These are phyloP conservation scores for Dryoscopus gambensis DNA, from an alignment of 2,113 vertebrate genomes.

Conservation along the genomic window DNA sequence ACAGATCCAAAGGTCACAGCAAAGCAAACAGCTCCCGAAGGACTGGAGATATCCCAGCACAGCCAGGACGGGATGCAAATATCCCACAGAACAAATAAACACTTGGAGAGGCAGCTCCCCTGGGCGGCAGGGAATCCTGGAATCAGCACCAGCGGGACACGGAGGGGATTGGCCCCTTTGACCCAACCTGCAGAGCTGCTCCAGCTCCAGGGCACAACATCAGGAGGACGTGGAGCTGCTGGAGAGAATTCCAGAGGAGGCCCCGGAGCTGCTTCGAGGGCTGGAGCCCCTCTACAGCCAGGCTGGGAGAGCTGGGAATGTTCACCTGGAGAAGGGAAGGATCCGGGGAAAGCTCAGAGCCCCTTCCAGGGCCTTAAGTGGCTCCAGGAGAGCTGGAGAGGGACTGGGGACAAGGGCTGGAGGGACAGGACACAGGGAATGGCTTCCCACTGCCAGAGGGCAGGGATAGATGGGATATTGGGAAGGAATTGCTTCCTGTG, in stretches of 20 bases:
- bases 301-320: background rate
- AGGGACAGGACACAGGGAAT: background rate
- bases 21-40: background rate
- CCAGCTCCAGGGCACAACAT: fast-evolving
- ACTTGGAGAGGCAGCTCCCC: background rate
- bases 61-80: background rate
- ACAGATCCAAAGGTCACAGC: background rate
- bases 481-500: background rate
- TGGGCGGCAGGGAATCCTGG: background rate
- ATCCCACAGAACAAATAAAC: background rate
- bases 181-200: background rate
- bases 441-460: no score
- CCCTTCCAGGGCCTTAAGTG: background rate
- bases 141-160: background rate
- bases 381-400: background rate
- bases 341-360: background rate
- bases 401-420: background rate
- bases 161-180: background rate
- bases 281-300: background rate
- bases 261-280: fast-evolving
- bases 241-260: background rate
- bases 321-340: background rate
- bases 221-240: fast-evolving
- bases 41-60: background rate
- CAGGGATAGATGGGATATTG: no score